Evolutionary conservation across 1,140 invertebrate species (phyloP), one percentile per base, ranked within the genome.

Genomic region (Megalonaias nervosa): DNA sequence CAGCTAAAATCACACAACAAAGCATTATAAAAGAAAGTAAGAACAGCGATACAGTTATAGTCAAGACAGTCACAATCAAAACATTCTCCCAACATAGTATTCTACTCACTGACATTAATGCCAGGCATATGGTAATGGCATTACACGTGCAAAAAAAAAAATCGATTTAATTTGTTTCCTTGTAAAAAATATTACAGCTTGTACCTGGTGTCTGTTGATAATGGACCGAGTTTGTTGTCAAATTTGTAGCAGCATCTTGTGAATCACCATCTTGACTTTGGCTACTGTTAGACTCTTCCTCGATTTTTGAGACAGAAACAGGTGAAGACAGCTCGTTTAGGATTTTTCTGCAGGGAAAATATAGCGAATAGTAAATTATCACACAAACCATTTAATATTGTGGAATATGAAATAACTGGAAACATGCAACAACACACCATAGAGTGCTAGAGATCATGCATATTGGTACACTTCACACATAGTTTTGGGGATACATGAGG

Each of bases 251-350:
- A 60, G 85, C 83, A 26, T 89, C 87, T 19, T 81, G 79, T 21
- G 77, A 82, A 16, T 88, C 87, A 61, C 85, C 85, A 71, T 89
- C 88, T 66, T 89, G 88, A 82, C 89, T 90, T 66, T 85, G 84
- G 82, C 85, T 88, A 67, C 84, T 86, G 76, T 88, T 87, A 57
- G 87, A 87, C 60, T 90, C 89, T 70, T 90, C 89, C 71, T 90
- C 88, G 72, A 89, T 88, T 75, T 90, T 90, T 17, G 88, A 80
- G 6, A 88, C 85, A 58, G 90, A 87, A 38, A 86, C 88, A 38
- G 85, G 85, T 58, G 88, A 89, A 13, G 92, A 92, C 84, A 99
- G 93, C 87, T 99, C 97, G 93, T 97, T 98, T 55, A 99, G 93
- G 83, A 99, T 99, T 93, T 98, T 99, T 86, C 97, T 90, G 80